Evolutionary conservation across 2,797 vertebrate genomes (phyloP), one percentile per base, ranked within the genome.

Genomic region (Glossophaga mutica): DNA sequence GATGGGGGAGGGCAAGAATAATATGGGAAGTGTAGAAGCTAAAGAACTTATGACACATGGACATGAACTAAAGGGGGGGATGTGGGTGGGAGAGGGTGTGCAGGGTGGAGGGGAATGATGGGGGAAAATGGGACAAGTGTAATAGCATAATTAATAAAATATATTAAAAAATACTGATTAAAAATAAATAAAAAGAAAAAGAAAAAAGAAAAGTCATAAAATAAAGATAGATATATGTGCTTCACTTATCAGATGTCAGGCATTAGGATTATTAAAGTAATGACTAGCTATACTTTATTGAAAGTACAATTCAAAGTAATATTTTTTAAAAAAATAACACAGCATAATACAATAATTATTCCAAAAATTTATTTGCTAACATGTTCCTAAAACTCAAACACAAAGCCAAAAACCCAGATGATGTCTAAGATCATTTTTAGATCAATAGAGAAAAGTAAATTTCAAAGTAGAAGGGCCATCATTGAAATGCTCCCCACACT

Each of bases 241-340:
- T 21, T 16, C 34, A 92, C 14, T 70, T 67, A 52, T 59, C 21
- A 89, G 46, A 89, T 93, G 46, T 6, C 16, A 87, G 26, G 8
- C 21, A 70, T 81, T 52, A 52, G 14, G 15, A 3, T 55, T 65
- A 93, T 73, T 76, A 79, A 84, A 68, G 22, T 42, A 92, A 74
- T 57, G 24, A 82, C 21, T 9, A 92, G 7, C 4, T 81, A 48
- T 0, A 65, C 5, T 84, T 87, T 44, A 21, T 93, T 67, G 68
- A 84, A 91, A 87, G 34, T 71, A 81, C 29, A 93, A 70, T 84
- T 87, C 82, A 85, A 88, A 9, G n/a, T 76, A 90, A 86, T 81
- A 88, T 92, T 90, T 87, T 59, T n/a, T 24, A 24, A 55, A 55
- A 39, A 83, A 78, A 39, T 48, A 92, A 84, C 9, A 71, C 6